Conservation (phyloP, 2,113 vertebrate genomes). For the Ammodramus savannarum region DNA sequence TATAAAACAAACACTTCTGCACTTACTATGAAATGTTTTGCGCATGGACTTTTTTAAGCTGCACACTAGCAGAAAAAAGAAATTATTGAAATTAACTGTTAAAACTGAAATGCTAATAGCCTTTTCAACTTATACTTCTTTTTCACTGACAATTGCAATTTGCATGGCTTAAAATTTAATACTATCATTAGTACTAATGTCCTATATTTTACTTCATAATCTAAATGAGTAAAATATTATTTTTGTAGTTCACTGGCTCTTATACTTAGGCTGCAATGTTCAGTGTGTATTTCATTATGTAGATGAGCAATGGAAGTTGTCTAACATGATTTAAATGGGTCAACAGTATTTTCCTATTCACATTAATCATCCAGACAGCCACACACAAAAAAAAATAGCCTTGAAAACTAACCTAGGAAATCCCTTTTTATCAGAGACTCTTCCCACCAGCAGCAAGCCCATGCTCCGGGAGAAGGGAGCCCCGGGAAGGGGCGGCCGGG, state of each 20-base stretch:
- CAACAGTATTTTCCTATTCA: conserved; percentile 78
- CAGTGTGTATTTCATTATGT: conserved; percentile 75
- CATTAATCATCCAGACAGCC: conserved; percentile 78
- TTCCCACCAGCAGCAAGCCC: neutral
- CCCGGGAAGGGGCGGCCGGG: neutral
- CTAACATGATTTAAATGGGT: conserved; percentile 80
- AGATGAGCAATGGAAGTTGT: conserved; percentile 73
- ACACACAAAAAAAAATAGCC: neutral
- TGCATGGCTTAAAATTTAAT: conserved; percentile 71
- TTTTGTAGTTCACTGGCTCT: conserved; percentile 69
- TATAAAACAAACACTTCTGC: conserved; percentile 7
- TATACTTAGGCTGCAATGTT: conserved; percentile 59
- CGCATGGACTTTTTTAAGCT: conserved; percentile 20
- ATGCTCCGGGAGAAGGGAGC: neutral
- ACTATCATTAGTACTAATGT: conserved; percentile 65
- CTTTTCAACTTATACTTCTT: conserved; percentile 67
- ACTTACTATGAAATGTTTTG: conserved; percentile 47
- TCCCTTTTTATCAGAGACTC: conserved; percentile 29
- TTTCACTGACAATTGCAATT: conserved; percentile 70
- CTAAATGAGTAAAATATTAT: conserved; percentile 70
- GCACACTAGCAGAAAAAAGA: neutral
- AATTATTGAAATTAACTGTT: conserved; percentile 52
- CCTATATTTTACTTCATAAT: conserved; percentile 71
- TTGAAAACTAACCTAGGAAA: conserved; percentile 65
- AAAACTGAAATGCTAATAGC: conserved; percentile 56